phyloP scores from a whole-genome alignment of 2,113 vertebrate species.

The Genyomyrus donnyi region DNA sequence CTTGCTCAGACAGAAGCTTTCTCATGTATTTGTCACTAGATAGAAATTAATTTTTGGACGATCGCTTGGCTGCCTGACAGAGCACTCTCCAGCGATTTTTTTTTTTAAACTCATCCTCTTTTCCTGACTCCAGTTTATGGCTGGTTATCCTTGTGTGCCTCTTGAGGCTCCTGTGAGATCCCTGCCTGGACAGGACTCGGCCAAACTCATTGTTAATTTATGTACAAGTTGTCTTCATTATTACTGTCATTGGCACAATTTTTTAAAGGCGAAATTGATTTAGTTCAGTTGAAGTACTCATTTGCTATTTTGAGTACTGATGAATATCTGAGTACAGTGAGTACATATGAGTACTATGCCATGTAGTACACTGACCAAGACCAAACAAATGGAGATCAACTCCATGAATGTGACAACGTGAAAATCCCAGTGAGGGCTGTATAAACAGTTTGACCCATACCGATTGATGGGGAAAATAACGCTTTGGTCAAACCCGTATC shows the following conservation, averaged over 20 bases:
- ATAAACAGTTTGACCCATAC: background rate
- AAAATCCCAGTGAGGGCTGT: background rate
- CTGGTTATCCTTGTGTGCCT: background rate
- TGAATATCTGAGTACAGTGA: background rate
- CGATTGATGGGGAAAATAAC: background rate
- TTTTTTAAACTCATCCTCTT: background rate
- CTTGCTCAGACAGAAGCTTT: background rate
- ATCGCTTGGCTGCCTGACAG: background rate
- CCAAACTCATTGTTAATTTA: background rate
- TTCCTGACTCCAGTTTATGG: background rate
- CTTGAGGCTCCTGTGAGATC: background rate
- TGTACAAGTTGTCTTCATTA: background rate
- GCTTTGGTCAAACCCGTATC: background rate
- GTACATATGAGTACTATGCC: background rate
- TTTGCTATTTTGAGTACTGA: background rate
- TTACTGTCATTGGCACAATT: background rate
- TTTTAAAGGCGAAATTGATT: background rate
- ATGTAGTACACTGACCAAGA: background rate
- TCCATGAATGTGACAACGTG: background rate
- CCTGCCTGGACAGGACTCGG: background rate
- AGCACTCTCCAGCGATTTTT: background rate
- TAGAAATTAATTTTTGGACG: background rate
- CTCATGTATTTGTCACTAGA: background rate
- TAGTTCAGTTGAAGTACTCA: background rate
- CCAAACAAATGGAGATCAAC: background rate